Conservation (phyloP, 2,113 vertebrate species). For the Tinamus guttatus region DNA sequence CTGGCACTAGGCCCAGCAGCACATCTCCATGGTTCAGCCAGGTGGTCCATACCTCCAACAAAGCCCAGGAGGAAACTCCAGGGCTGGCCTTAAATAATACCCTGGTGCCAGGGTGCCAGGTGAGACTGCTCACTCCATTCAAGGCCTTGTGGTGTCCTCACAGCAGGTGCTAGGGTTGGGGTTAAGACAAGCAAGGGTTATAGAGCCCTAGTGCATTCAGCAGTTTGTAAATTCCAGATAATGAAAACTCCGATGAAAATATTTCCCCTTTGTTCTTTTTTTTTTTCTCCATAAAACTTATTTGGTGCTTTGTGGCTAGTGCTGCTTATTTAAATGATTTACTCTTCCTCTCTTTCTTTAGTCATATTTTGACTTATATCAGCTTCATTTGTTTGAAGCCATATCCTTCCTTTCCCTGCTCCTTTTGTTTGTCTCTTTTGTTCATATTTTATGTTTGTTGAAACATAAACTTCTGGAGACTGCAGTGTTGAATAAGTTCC, state of each 20-base stretch:
- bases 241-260: not conserved
- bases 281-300: not conserved
- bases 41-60: fast-evolving
- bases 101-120: not conserved
- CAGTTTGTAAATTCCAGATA: not conserved
- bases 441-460: conserved; percentile 60
- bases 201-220: not conserved
- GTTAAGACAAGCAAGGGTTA: not conserved
- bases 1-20: not conserved
- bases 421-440: conserved; percentile 59
- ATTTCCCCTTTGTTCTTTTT: conserved; percentile 7
- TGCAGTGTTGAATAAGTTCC: conserved; percentile 20
- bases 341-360: conserved; percentile 68
- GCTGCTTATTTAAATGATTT: conserved; percentile 51
- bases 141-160: not conserved
- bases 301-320: conserved; percentile 9
- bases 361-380: conserved; percentile 51
- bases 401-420: conserved; percentile 68
- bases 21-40: not conserved
- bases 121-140: not conserved
- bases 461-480: conserved; percentile 66
- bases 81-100: not conserved
- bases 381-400: conserved; percentile 52
- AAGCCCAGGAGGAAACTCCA: fast-evolving
- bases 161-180: fast-evolving